Conservation (phyloP, 2,888 invertebrate genomes). For the Drosophila prostipennis region DNA sequence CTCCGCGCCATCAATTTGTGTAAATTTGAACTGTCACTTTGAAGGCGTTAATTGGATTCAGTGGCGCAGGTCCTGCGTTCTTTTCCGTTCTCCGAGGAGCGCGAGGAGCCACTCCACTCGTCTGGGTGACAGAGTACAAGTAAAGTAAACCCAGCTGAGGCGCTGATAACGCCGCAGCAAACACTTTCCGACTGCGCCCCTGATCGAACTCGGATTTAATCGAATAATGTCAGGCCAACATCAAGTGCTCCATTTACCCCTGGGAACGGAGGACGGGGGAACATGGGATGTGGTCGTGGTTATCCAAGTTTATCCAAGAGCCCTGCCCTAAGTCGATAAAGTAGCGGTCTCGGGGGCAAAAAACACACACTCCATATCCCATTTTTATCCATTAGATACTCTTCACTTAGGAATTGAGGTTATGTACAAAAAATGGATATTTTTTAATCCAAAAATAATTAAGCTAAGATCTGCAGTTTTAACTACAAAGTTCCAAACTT, state of each 20-base stretch:
- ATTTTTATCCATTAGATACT: no score
- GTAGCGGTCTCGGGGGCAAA: not conserved
- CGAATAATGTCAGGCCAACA: constrained; percentile 33
- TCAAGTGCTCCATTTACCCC: constrained; percentile 14
- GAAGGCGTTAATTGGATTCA: constrained; percentile 81
- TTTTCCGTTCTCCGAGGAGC: not conserved
- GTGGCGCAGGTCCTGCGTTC: constrained; percentile 51
- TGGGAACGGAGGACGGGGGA: no score
- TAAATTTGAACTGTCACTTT: constrained; percentile 81
- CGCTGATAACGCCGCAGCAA: constrained; percentile 18
- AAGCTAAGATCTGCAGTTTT: no score
- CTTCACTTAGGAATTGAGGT: no score
- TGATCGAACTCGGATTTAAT: constrained; percentile 39
- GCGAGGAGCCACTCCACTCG: not conserved
- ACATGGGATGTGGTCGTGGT: not conserved
- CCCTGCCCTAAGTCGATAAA: not conserved
- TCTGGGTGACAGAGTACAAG: not conserved
- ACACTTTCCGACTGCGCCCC: constrained; percentile 17
- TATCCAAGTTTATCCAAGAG: not conserved
- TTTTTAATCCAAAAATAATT: no score
- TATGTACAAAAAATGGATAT: no score
- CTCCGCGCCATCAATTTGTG: constrained; percentile 70
- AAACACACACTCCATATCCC: not conserved
- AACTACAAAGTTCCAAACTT: no score
- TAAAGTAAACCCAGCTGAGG: constrained; percentile 12